These are phyloP conservation scores for Drosophila kanekoi DNA, from an alignment of 2,888 invertebrate species.

Conservation along the genomic window DNA sequence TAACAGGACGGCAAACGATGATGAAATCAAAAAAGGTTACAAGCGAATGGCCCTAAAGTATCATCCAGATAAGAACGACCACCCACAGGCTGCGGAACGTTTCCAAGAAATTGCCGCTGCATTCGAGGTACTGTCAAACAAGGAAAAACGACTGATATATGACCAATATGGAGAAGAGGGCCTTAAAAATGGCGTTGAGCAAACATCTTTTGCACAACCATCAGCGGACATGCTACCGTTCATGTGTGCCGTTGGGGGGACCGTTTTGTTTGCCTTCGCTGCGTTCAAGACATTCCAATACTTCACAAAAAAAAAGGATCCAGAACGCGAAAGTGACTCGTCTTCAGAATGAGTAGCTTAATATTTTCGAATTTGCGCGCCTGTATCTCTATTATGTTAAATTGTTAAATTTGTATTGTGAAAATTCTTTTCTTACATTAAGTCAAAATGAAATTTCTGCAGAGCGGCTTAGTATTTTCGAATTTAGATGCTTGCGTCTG, in stretches of 20 bases:
- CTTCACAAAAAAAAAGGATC: conserved; percentile 60
- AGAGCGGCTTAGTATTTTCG: no score
- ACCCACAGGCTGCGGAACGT: conserved; percentile 56
- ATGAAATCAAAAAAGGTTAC: conserved; percentile 47
- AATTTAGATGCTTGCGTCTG: no score
- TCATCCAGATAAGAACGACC: conserved; percentile 67
- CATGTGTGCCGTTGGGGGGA: conserved; percentile 64
- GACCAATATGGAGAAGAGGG: conserved; percentile 64
- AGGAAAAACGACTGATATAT: conserved; percentile 60
- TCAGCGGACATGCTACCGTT: conserved; percentile 66
- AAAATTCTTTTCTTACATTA: no score
- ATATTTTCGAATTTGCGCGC: conserved; percentile 1
- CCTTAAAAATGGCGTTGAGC: conserved; percentile 21
- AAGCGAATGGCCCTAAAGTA: conserved; percentile 42
- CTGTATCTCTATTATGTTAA: background rate
- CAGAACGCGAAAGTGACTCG: conserved; percentile 36
- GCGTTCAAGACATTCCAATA: conserved; percentile 66
- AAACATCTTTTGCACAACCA: conserved; percentile 31
- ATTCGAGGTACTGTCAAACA: conserved; percentile 61
- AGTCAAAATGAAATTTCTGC: no score
- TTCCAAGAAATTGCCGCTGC: conserved; percentile 60
- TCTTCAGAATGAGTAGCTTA: conserved; percentile 36
- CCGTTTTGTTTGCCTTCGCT: conserved; percentile 62
- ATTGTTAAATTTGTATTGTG: background rate
- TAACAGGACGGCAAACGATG: conserved; percentile 25